Conservation (phyloP, 2,797 vertebrate genomes). For the Lacerta viridis region DNA sequence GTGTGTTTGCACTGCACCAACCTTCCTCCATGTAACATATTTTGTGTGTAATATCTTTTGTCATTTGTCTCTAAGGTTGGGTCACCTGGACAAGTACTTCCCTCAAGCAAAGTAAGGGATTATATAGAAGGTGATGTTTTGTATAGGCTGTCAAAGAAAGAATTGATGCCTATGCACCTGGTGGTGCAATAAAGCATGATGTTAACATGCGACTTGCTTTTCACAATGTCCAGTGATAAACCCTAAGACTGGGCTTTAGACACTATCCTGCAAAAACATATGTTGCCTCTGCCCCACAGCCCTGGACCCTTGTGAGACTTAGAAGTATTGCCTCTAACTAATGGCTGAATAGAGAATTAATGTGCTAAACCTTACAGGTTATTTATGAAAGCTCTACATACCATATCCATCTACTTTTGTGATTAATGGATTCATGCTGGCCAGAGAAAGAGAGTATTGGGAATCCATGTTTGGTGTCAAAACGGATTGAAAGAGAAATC, state of each 20-base stretch:
- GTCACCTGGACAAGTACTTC: not conserved
- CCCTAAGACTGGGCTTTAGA: not conserved
- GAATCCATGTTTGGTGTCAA: conserved; percentile 2
- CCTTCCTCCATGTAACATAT: not conserved
- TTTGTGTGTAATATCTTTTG: not conserved
- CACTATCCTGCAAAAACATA: not conserved
- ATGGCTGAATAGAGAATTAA: conserved; percentile 39
- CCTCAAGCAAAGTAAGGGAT: not conserved
- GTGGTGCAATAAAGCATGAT: not conserved
- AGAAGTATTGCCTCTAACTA: conserved; percentile 7
- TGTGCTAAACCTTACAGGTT: conserved; percentile 46
- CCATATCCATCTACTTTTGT: conserved; percentile 23
- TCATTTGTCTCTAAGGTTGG: not conserved
- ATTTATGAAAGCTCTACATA: conserved; percentile 22
- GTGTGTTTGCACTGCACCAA: no score
- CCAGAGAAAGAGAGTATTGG: conserved; percentile 16
- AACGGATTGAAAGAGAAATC: not conserved
- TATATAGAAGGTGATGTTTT: not conserved
- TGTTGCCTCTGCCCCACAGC: not conserved
- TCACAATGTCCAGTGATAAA: not conserved
- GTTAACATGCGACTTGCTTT: not conserved
- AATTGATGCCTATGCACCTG: not conserved
- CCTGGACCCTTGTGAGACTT: not conserved
- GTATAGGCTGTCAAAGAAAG: not conserved
- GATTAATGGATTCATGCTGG: conserved; percentile 44